Percentiles rank a stretch among this genome's conserved stretches.
These are phyloP conservation scores for Goniozus legneri DNA, from an alignment of 1,140 invertebrate genomes.

Conservation along the genomic window DNA sequence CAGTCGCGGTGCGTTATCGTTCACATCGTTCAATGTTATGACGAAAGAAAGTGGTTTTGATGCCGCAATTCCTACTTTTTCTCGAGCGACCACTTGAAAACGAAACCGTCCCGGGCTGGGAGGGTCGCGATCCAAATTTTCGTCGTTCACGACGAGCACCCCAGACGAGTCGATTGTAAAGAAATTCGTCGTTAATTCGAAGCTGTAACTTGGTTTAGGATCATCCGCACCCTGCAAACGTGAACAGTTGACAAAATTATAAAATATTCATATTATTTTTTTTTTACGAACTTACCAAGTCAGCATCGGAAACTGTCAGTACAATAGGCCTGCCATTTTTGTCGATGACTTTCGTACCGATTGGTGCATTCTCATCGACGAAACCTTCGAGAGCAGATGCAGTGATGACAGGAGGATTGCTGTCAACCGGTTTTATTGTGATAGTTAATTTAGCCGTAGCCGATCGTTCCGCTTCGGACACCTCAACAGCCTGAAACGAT, in stretches of 20 bases:
- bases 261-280: background rate
- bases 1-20: conserved; percentile 79
- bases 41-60: conserved; percentile 76
- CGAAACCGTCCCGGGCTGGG: conserved; percentile 79
- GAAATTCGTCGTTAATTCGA: conserved; percentile 79
- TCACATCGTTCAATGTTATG: conserved; percentile 76
- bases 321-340: conserved; percentile 63
- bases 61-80: conserved; percentile 72
- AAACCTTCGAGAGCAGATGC: conserved; percentile 71
- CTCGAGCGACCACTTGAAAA: conserved; percentile 79
- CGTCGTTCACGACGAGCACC: conserved; percentile 73
- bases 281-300: conserved; percentile 65
- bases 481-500: conserved; percentile 73
- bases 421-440: conserved; percentile 78
- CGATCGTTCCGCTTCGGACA: conserved; percentile 70
- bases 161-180: conserved; percentile 76
- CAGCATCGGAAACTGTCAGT: conserved; percentile 74
- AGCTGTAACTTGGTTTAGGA: conserved; percentile 72
- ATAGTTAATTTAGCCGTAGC: conserved; percentile 79
- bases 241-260: background rate
- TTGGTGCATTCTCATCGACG: conserved; percentile 80
- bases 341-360: conserved; percentile 78
- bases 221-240: conserved; percentile 60
- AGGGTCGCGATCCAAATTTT: conserved; percentile 81
- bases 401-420: conserved; percentile 75